A percentile compares a stretch with the other conserved stretches of the same genome.
phyloP scores from a whole-genome alignment of 2,113 vertebrate genomes.

The Mugil cephalus region DNA sequence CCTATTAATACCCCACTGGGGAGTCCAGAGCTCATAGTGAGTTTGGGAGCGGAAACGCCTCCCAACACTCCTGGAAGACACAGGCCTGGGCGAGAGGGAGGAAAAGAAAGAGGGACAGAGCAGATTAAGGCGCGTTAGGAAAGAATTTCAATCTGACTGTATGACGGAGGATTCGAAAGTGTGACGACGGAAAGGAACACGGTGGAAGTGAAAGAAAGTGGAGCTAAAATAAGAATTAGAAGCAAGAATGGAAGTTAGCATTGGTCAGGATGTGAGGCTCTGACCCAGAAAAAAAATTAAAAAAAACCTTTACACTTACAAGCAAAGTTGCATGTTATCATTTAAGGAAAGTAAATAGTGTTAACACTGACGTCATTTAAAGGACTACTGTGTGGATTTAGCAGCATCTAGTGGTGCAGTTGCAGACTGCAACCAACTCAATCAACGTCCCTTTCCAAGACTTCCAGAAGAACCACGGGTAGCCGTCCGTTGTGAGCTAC shows the following conservation, averaged over 20 bases:
- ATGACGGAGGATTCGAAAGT: slow-evolving; percentile 45
- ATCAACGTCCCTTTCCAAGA: no score
- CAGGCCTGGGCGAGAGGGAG: slow-evolving; percentile 27
- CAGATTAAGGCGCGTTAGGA: slow-evolving; percentile 26
- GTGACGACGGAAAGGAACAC: slow-evolving; percentile 12
- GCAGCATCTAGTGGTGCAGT: no score
- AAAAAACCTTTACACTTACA: slow-evolving; percentile 24
- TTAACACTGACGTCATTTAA: slow-evolving; percentile 3
- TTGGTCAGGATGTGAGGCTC: neutral
- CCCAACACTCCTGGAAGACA: slow-evolving; percentile 55
- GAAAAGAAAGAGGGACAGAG: slow-evolving; percentile 30
- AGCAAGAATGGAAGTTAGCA: neutral
- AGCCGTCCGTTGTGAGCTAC: no score
- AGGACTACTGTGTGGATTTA: neutral
- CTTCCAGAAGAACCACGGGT: no score
- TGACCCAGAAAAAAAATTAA: slow-evolving; percentile 29
- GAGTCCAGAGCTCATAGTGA: slow-evolving; percentile 71
- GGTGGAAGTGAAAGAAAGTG: slow-evolving; percentile 24
- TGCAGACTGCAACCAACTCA: no score
- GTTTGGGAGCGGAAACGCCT: slow-evolving; percentile 80
- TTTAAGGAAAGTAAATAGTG: neutral
- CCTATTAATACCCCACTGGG: slow-evolving; percentile 77
- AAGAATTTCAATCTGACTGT: slow-evolving; percentile 29
- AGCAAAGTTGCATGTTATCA: neutral
- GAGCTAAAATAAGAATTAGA: slow-evolving; percentile 4